Base-by-base conservation (phyloP, 2,797 vertebrate genomes). In the Psittacula derbiana region DNA sequence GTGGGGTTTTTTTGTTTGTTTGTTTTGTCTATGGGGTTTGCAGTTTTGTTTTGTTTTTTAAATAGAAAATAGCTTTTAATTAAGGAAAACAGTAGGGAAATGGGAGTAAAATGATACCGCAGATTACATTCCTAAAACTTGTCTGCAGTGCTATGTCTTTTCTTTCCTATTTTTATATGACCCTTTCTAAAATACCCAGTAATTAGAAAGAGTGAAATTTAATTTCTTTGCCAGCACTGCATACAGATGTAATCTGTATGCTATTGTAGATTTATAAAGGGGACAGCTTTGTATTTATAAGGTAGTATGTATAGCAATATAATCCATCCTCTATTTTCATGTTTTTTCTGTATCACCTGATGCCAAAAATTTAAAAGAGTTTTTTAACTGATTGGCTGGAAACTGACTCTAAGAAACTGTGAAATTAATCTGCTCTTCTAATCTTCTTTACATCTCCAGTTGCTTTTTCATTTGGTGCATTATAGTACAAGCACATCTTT, bases 391-490 rank as follows among this genome's bases (percentile, higher is more conserved):
- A 60, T 46, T 5, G 75, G 25, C 41, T 80, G 55, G 38, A 92
- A 93, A 67, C n/a, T 38, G 14, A 25, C 15, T 76, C 12, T 69
- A 33, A 78, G 83, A 93, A 80, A 92, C 84, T 6, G 4, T 53
- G 27, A 81, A 72, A 75, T 71, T 91, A 49, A 76, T 90, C 67
- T 75, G 12, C 7, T 88, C 12, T 58, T 97, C 60, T 88, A 69
- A 86, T 94, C 85, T 96, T n/a, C 80, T 96, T 90, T 91, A 93
- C 72, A 92, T 96, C 78, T 96, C 88, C 52, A 81, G 75, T 31
- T 74, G 71, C 24, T 86, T 88, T 96, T 95, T 95, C 82, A 92
- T 92, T 96, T 97, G 41, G 64, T 91, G 23, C 50, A 67, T 91
- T 94, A 67, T 90, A 92, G 93, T 76, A 67, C 13, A 52, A 67